Evolutionary conservation across 2,888 invertebrate genomes (phyloP).

Genomic region (Cynaeus angustus): DNA sequence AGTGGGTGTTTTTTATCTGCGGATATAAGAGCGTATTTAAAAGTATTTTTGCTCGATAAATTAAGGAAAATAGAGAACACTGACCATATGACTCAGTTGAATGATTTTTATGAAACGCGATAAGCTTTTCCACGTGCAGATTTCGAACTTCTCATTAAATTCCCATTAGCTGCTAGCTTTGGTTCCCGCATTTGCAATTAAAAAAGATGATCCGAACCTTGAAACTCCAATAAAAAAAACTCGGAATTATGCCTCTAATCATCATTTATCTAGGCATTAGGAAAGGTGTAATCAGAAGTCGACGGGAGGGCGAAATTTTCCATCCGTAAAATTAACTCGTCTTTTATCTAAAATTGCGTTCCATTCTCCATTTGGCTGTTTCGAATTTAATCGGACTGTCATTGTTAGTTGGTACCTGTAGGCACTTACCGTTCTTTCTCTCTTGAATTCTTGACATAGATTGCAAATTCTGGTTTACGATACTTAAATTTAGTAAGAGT

Average conservation of each 20-base stretch:
- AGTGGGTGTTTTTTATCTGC: background rate
- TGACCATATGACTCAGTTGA: too few relatives aligned
- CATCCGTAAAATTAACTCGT: constrained; percentile 17
- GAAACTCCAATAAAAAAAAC: constrained; percentile 15
- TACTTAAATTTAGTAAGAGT: background rate
- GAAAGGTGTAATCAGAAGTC: constrained; percentile 31
- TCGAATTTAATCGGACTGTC: constrained; percentile 8
- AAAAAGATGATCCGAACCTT: constrained; percentile 27
- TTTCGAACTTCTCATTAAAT: constrained; percentile 9
- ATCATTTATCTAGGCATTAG: constrained; percentile 31
- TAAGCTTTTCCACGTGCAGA: background rate
- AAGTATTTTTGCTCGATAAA: too few relatives aligned
- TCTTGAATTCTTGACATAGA: constrained; percentile 8
- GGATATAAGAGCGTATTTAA: too few relatives aligned
- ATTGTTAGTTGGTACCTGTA: constrained; percentile 16
- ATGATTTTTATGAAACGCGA: too few relatives aligned
- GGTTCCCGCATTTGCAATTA: constrained; percentile 22
- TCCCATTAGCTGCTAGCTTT: constrained; percentile 7
- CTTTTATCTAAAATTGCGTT: constrained; percentile 15
- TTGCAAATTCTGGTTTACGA: constrained; percentile 18
- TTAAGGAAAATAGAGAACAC: too few relatives aligned
- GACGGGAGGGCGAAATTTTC: constrained; percentile 29
- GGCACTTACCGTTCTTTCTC: background rate
- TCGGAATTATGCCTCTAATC: constrained; percentile 19
- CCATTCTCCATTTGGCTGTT: constrained; percentile 4